Evolutionary conservation across 2,113 vertebrate species (phyloP), one percentile per base, ranked within the genome.

Genomic region (Myanophis thanlyinensis): DNA sequence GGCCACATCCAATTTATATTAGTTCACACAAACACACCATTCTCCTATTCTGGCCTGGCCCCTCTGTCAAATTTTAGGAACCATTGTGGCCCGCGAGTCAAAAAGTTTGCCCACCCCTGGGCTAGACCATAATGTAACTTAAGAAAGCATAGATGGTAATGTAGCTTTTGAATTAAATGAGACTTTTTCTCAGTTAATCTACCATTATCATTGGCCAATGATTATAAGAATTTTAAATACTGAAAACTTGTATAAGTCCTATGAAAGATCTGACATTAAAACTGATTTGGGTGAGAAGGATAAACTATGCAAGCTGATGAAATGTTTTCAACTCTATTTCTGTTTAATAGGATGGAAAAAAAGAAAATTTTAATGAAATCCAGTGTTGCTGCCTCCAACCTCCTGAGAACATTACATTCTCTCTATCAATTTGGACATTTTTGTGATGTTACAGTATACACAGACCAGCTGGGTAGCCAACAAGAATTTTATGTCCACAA

Each of bases 401-500:
- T 98, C 15, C 95, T 97, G 93, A 93, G 92, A 80, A 92, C 97
- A 3, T 92, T 97, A 84, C 95, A 97, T 89, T 97, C 95, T 15
- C 95, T 96, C 5, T 97, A 97, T 91, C 93, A 20, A 52, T 93
- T 96, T 0, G 96, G 97, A n/a, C 94, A 96, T 59, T 95, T 97
- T 52, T 97, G 97, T 40, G 97, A 97, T 0, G 95, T 97, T 90
- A 96, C 93, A 0, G 94, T 98, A 62, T 96, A 96, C 92, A 97
- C 95, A 0, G 94, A 96, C 0, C 96, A 96, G 3, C 93, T 95
- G 0, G 97, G 96, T 1, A 93, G 94, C n/a, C 96, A 96, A 85
- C 96, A 96, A 90, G 94, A 96, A 51, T 97, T 98, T 95, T 94
- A 94, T 25, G 97, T 94, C 89, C 97, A 98, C 92, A 97, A 95